These are phyloP conservation scores for Apteryx mantelli DNA, from an alignment of 2,113 vertebrate species.

Conservation along the genomic window DNA sequence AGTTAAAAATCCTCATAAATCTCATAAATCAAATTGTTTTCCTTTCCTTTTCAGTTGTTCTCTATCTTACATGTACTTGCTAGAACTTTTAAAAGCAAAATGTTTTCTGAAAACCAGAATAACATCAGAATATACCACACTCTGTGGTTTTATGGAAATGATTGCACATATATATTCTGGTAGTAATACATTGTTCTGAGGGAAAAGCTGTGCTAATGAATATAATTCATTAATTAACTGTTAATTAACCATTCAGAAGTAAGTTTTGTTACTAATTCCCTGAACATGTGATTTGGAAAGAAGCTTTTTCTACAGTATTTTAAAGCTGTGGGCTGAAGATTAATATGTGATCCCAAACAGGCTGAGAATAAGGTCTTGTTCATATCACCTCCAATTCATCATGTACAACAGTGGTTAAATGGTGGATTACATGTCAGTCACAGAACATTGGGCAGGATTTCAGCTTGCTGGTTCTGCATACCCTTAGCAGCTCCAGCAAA, in stretches of 20 bases:
- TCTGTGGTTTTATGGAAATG: background rate
- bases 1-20: background rate
- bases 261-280: background rate
- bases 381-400: background rate
- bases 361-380: background rate
- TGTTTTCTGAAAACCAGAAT: background rate
- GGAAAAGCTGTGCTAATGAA: background rate
- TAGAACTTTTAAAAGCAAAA: background rate
- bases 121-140: background rate
- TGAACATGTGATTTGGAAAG: background rate
- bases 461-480: background rate
- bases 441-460: conserved; percentile 7
- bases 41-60: background rate
- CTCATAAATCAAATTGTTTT: background rate
- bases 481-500: background rate
- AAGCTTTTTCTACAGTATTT: background rate
- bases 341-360: background rate
- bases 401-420: background rate
- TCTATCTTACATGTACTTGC: background rate
- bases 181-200: background rate
- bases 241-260: background rate
- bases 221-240: background rate
- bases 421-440: background rate
- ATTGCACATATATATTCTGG: background rate
- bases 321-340: background rate